A percentile compares a stretch with the other conserved stretches of the same genome.
Evolutionary conservation across 2,888 invertebrate genomes (phyloP).

Genomic region (Meganola albula): DNA sequence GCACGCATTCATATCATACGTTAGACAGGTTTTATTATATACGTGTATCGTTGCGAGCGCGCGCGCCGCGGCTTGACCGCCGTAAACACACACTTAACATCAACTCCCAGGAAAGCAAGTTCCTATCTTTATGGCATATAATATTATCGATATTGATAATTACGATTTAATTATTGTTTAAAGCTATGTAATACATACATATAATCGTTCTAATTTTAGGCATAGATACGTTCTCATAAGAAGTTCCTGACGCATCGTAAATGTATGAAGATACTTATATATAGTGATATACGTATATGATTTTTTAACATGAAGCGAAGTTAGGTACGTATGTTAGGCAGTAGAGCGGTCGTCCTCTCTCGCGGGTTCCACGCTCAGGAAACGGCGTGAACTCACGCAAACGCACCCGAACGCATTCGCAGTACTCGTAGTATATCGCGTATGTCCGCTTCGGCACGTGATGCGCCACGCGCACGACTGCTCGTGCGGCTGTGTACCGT

Average conservation of each 20-base stretch:
- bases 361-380: constrained; percentile 48
- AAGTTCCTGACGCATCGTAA: constrained; percentile 79
- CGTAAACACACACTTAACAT: constrained; percentile 61
- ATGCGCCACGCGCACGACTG: constrained; percentile 9
- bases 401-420: constrained; percentile 24
- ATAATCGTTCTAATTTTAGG: constrained; percentile 79
- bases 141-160: constrained; percentile 79
- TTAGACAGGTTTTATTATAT: constrained; percentile 77
- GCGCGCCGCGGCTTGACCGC: constrained; percentile 64
- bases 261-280: constrained; percentile 78
- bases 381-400: constrained; percentile 30
- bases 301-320: constrained; percentile 75
- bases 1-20: constrained; percentile 76
- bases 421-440: constrained; percentile 15
- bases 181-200: constrained; percentile 80
- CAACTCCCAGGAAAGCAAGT: constrained; percentile 79
- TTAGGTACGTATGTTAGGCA: constrained; percentile 76
- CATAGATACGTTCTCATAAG: constrained; percentile 78
- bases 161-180: constrained; percentile 79
- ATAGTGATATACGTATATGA: constrained; percentile 77
- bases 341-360: constrained; percentile 74
- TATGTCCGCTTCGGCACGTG: constrained; percentile 10
- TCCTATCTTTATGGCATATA: constrained; percentile 80
- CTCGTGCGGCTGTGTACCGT: constrained; percentile 22
- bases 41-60: constrained; percentile 71